Evolutionary conservation across 2,888 invertebrate genomes (phyloP), one percentile per base, ranked within the genome.

Genomic region (Microplitis deprimator): DNA sequence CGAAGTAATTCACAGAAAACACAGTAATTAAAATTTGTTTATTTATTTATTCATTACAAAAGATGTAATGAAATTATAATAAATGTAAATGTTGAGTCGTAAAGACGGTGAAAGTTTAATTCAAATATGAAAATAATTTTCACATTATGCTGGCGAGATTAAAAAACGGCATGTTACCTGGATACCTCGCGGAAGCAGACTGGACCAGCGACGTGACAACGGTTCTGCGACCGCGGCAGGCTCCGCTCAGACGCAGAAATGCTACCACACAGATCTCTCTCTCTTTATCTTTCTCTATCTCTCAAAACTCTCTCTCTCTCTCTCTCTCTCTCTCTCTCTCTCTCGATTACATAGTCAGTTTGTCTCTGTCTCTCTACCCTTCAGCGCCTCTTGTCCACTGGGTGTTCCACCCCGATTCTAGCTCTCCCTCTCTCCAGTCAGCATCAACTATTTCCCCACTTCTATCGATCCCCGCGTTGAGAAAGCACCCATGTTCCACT

Each of bases 381-480:
- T 65, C 65, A 59, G 50, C 73, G 50, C 73, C 73, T 73, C 73
- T 73, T 61, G 70, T 73, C 68, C 75, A 40, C 60, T 75, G 77
- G 77, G 74, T 78, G 77, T 79, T 76, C 79, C 76, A 79, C 68
- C 77, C 74, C 74, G 68, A 69, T 75, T 73, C 40, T 40, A 78
- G 68, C 68, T 68, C 76, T 68, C 73, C 72, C 67, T 69, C 68
- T 59, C 4, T 64, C 50, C 61, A 69, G 40, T 77, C 73, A n/a
- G 77, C 79, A 72, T 79, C 80, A 72, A 70, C 72, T 62, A 64
- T 68, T 79, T 81, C 85, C 84, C 85, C 84, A 81, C 85, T 80
- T 82, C 82, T 78, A 81, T 87, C 87, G 87, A 87, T 87, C 87
- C 83, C 83, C 81, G 50, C 59, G 71, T 71, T 81, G 81, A 82